Evolutionary conservation across 1,140 invertebrate genomes (phyloP).

Genomic region (Drosophila rufa): DNA sequence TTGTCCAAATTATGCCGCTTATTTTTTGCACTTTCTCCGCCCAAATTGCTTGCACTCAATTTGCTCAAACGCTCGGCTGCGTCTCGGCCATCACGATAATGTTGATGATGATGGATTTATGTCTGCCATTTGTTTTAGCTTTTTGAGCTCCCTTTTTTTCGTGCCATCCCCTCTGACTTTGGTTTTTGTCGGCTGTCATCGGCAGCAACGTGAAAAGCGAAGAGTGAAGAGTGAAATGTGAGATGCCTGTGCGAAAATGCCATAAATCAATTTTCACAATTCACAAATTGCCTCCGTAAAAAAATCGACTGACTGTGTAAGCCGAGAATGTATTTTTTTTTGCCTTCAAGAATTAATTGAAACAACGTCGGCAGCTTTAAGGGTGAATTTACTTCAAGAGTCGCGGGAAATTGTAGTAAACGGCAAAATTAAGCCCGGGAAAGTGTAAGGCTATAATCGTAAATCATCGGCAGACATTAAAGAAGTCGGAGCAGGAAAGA

Average conservation of each 20-base stretch:
- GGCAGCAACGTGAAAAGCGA: conserved; percentile 54
- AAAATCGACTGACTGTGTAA: conserved; percentile 37
- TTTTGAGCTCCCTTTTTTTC: neutral
- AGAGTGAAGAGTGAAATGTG: conserved; percentile 57
- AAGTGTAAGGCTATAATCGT: neutral
- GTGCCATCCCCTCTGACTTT: conserved; percentile 6
- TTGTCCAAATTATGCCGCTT: conserved; percentile 42
- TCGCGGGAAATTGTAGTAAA: conserved; percentile 21
- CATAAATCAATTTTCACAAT: conserved; percentile 61
- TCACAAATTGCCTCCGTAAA: conserved; percentile 46
- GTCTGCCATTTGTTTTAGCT: conserved; percentile 59
- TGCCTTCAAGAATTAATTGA: conserved; percentile 42
- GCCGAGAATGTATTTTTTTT: conserved; percentile 16
- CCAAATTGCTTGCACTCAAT: conserved; percentile 64
- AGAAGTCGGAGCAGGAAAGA: neutral
- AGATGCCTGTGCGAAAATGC: conserved; percentile 36
- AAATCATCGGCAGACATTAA: conserved; percentile 2
- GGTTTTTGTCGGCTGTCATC: conserved; percentile 42
- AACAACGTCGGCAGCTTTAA: conserved; percentile 13
- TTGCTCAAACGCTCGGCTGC: conserved; percentile 44
- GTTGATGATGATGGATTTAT: conserved; percentile 71
- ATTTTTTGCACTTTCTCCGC: conserved; percentile 30
- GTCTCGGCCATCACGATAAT: conserved; percentile 30
- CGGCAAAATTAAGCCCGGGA: neutral
- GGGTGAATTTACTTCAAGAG: neutral